phyloP scores from a whole-genome alignment of 2,113 vertebrate genomes.

The Chaetodon trifascialis region DNA sequence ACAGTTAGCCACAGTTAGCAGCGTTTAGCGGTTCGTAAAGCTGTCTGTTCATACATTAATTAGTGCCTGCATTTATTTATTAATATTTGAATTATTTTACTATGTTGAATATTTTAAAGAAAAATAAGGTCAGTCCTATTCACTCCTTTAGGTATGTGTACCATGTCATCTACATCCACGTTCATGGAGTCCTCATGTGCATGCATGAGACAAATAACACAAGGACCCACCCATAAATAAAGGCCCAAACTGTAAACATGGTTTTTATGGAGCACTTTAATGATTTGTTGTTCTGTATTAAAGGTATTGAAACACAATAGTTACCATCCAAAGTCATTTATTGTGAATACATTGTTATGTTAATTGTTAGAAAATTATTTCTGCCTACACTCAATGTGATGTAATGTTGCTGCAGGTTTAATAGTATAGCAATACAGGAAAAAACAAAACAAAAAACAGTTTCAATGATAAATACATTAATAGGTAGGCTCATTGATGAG shows the following conservation, averaged over 20 bases:
- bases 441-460: neutral
- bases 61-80: too few relatives aligned
- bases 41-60: too few relatives aligned
- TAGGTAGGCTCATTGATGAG: neutral
- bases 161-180: neutral
- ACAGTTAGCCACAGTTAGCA: too few relatives aligned
- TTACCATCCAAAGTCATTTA: neutral
- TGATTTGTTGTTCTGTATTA: neutral
- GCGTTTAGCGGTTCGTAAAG: neutral
- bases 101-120: too few relatives aligned
- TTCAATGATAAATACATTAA: neutral
- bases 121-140: too few relatives aligned
- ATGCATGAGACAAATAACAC: neutral
- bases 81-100: too few relatives aligned
- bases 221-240: neutral
- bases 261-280: neutral
- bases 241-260: too few relatives aligned
- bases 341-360: neutral
- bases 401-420: neutral
- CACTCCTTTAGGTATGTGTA: too few relatives aligned
- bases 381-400: neutral
- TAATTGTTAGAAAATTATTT: neutral
- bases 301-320: neutral
- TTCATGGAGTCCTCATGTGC: neutral
- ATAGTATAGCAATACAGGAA: neutral